Base-by-base conservation (phyloP, 2,797 vertebrate species). In the Meda fulgida region DNA sequence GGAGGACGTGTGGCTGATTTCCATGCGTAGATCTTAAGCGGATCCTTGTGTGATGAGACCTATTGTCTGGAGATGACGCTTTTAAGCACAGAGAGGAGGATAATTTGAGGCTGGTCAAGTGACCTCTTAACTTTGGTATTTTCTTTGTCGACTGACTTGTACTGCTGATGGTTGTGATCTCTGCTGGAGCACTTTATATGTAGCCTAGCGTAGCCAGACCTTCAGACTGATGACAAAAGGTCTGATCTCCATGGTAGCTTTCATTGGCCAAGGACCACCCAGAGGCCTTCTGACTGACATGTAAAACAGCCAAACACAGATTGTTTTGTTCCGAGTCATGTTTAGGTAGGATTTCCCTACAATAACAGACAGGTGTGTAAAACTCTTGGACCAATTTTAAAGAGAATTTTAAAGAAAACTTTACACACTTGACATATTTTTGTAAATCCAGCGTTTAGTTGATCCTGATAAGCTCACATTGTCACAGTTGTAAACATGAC, bases 51-150 rank as follows among this genome's bases (percentile, higher is more conserved):
- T 87, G 88, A 87, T 90, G 87, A 89, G 90, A 85, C 88, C 87
- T 90, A 86, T 89, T 91, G 90, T 91, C 85, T 85, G 76, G 87
- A 89, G 88, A 83, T 80, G 55, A 81, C 65, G 51, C 87, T 76
- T 84, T 87, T 84, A 79, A 79, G 83, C 58, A 88, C 80, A 55
- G 78, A 88, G 79, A 83, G 85, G 87, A 89, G 82, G 78, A 83
- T 92, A 85, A 90, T 92, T 63, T 91, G 89, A 88, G 86, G 82
- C 89, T 90, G 88, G 89, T 89, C 87, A 86, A 89, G 88, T 88
- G 88, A 84, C 70, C 90, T 91, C 90, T 92, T 88, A 91, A 91
- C 89, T 89, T 87, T 86, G 84, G 86, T 87, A 83, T 88, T 83
- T 89, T 89, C 87, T 87, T 86, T 85, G 85, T 87, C 77, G 77